These are phyloP conservation scores for Gymnothorax javanicus DNA, from an alignment of 2,797 vertebrate species.

Conservation along the genomic window DNA sequence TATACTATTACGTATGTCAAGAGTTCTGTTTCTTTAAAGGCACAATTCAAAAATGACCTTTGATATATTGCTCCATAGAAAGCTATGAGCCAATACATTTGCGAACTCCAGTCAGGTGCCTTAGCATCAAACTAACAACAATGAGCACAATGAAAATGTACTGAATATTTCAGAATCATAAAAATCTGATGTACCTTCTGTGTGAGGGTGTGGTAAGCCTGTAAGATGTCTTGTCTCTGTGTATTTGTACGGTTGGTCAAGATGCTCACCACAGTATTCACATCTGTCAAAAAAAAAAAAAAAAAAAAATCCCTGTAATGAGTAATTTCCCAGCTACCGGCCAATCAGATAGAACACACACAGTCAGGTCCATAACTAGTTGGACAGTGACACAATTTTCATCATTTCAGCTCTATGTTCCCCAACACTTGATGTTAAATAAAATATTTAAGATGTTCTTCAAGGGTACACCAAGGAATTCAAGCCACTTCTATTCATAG, in stretches of 20 bases:
- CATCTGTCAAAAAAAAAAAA: constrained; percentile 41
- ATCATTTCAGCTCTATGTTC: too few relatives aligned
- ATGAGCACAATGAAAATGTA: too few relatives aligned
- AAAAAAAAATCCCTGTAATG: constrained; percentile 12
- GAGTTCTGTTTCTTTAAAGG: background rate
- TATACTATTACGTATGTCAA: background rate
- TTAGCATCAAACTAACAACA: background rate
- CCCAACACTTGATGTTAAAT: too few relatives aligned
- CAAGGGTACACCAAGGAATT: too few relatives aligned
- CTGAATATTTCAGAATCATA: background rate
- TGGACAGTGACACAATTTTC: too few relatives aligned
- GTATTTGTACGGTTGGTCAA: constrained; percentile 65
- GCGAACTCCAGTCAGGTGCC: background rate
- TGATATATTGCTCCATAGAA: background rate
- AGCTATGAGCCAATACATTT: background rate
- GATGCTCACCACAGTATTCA: constrained; percentile 54
- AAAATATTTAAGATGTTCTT: too few relatives aligned
- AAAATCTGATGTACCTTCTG: constrained; percentile 38
- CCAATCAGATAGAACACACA: background rate
- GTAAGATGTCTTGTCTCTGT: constrained; percentile 65
- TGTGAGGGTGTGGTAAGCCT: constrained; percentile 52
- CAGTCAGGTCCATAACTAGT: background rate
- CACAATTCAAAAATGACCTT: background rate
- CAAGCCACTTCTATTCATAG: too few relatives aligned
- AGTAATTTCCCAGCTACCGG: background rate